phyloP scores from a whole-genome alignment of 2,797 vertebrate species.

The Anguilla obscura region DNA sequence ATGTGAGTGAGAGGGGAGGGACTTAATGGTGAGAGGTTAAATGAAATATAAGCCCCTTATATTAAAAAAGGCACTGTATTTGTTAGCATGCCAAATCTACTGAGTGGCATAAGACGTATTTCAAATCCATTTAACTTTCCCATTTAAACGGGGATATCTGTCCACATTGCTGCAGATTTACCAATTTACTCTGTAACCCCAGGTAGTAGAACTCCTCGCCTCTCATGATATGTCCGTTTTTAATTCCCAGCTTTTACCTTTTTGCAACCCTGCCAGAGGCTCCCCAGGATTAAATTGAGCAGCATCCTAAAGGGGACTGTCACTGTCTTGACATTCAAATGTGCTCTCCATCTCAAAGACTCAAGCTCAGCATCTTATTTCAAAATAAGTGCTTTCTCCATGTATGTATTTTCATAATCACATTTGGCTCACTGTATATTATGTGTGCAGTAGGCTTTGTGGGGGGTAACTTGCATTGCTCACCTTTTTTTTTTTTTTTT shows the following conservation, averaged over 20 bases:
- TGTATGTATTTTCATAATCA: slow-evolving; percentile 9
- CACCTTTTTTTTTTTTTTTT: neutral
- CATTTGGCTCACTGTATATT: neutral
- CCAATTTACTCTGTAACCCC: neutral
- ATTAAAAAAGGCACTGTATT: neutral
- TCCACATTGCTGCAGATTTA: neutral
- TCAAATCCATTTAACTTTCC: neutral
- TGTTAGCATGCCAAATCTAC: neutral
- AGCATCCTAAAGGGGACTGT: neutral
- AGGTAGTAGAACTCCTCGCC: neutral
- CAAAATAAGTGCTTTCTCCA: neutral
- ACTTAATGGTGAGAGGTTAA: neutral
- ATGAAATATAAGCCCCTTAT: neutral
- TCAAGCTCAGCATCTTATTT: slow-evolving; percentile 1
- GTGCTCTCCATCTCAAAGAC: neutral
- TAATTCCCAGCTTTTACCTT: slow-evolving; percentile 19
- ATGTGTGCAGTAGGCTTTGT: neutral
- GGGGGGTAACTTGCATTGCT: neutral
- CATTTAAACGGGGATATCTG: slow-evolving; percentile 12
- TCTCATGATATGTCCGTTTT: slow-evolving; percentile 12
- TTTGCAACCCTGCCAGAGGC: neutral
- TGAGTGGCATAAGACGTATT: neutral
- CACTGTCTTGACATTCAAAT: neutral
- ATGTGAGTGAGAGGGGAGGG: neutral
- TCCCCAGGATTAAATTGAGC: neutral